Conservation (phyloP, 2,888 invertebrate species). For the Hedychridium roseum region DNA sequence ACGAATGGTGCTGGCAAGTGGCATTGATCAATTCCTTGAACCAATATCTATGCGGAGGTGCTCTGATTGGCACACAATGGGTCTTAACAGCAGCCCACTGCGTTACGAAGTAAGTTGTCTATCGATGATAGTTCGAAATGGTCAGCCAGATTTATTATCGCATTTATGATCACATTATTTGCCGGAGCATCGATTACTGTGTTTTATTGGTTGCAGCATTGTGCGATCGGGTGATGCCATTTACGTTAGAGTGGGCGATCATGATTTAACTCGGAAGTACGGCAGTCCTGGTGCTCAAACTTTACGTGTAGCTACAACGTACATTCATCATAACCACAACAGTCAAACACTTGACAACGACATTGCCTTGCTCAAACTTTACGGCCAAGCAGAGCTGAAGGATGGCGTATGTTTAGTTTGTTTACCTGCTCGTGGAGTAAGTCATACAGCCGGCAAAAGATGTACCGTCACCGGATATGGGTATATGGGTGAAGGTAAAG, state of each 20-base stretch:
- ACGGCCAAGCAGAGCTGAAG: constrained; percentile 86
- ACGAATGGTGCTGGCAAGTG: constrained; percentile 96
- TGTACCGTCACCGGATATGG: constrained; percentile 95
- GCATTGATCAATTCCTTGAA: constrained; percentile 92
- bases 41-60: constrained; percentile 93
- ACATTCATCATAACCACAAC: constrained; percentile 95
- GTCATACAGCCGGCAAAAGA: constrained; percentile 87
- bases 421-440: constrained; percentile 86
- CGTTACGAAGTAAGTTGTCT: constrained; percentile 81
- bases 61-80: constrained; percentile 93
- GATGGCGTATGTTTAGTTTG: constrained; percentile 89
- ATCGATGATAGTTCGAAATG: background rate
- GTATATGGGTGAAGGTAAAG: constrained; percentile 90
- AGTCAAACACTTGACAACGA: constrained; percentile 94
- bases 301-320: constrained; percentile 88
- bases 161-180: background rate
- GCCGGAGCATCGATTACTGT: background rate
- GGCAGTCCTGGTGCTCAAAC: constrained; percentile 93
- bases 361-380: constrained; percentile 88
- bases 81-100: constrained; percentile 93
- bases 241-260: constrained; percentile 92
- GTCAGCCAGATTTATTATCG: background rate
- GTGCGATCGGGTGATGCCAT: constrained; percentile 94
- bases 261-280: constrained; percentile 88
- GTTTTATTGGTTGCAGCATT: constrained; percentile 70